Evolutionary conservation across 2,113 vertebrate species (phyloP).

Genomic region (Protobothrops flavoviridis): DNA sequence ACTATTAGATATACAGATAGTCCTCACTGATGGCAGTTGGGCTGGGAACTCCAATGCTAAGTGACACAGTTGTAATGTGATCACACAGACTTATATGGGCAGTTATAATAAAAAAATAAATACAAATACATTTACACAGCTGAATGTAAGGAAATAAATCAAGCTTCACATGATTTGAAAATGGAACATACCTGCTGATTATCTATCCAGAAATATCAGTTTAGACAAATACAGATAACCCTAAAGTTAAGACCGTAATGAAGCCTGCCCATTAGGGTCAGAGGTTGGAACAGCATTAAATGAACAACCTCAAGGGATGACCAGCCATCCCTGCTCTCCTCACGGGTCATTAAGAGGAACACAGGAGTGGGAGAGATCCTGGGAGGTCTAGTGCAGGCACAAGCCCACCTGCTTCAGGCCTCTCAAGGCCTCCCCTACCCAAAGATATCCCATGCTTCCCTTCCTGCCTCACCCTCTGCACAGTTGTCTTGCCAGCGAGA

Average conservation of each 20-base stretch:
- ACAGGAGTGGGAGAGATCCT: background rate
- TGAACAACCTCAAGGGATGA: too few species aligned
- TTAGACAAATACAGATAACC: background rate
- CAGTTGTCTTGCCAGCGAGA: too few species aligned
- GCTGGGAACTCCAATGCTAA: background rate
- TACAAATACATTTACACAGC: background rate
- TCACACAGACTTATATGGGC: background rate
- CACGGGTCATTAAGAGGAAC: background rate
- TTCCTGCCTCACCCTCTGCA: too few species aligned
- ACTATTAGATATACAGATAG: background rate
- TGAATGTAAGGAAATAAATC: background rate
- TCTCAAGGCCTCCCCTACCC: too few species aligned
- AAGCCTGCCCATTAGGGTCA: too few species aligned
- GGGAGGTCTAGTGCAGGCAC: background rate
- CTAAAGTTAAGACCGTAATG: too few species aligned
- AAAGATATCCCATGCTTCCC: too few species aligned
- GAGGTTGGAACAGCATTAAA: too few species aligned
- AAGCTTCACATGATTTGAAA: background rate
- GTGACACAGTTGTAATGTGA: background rate
- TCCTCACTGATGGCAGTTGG: background rate
- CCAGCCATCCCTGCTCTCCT: too few species aligned
- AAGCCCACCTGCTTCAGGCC: too few species aligned
- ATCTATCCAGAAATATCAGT: background rate
- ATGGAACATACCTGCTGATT: background rate
- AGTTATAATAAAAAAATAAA: background rate